Base-by-base conservation (phyloP, 2,113 vertebrate genomes). In the Alethe diademata region DNA sequence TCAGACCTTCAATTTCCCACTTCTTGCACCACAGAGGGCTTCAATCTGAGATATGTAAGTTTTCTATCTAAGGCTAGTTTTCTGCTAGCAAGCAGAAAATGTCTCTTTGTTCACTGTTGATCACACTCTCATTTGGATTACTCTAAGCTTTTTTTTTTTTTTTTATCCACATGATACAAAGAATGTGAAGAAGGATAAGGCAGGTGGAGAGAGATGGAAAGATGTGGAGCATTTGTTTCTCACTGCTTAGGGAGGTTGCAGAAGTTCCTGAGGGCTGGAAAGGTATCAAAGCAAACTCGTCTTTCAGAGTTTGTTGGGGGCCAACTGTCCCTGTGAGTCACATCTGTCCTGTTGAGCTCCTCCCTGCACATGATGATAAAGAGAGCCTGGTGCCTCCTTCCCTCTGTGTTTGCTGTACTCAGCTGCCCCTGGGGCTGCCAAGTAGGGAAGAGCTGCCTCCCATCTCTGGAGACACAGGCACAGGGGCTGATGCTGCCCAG, bases 141-240 rank as follows among this genome's bases (percentile, higher is more conserved):
- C 65, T 80, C 42, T 66, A 50, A 71, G 33, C 8, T 40, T 40
- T 40, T 40, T 40, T 40, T 38, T 9, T 24, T 8, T 72, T 9
- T 26, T 86, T 13, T 61, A 85, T 74, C 28, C n/a, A 53, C 17
- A 23, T 14, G 1, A 24, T 35, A 29, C 0, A 0, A 58, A 61
- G 65, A 84, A 57, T 35, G 20, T 42, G 33, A 70, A 72, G 28
- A n/a, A 82, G 9, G 14, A 62, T 65, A 58, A 70, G 36, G n/a
- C 31, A 73, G 47, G 23, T 40, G 14, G 42, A 84, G 18, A 28
- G n/a, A 86, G 14, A 58, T 66, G 23, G 65, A 15, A 76, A 76
- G 38, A 85, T 58, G 12, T 15, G 29, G 25, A 88, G 19, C 1
- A 2, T 85, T 87, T 82, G 19, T 61, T 90, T 90, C 25, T 86